phyloP scores from a whole-genome alignment of 2,113 vertebrate genomes.

The Geococcyx californianus region DNA sequence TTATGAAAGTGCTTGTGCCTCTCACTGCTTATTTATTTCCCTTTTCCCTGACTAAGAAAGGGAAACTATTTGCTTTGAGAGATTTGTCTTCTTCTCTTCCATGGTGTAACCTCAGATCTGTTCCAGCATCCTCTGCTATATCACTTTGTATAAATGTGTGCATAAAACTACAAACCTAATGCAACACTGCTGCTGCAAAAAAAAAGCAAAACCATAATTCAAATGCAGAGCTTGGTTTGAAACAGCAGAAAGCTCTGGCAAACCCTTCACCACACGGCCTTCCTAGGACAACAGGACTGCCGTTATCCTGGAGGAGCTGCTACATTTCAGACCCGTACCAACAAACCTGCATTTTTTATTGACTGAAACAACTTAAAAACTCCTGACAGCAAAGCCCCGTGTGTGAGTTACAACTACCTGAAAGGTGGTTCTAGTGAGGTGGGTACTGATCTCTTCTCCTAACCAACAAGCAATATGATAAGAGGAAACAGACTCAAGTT shows the following conservation, averaged over 20 bases:
- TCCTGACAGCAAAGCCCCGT: neutral
- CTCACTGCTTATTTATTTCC: neutral
- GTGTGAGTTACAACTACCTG: too few species aligned
- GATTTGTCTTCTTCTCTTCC: neutral
- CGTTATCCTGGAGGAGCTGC: neutral
- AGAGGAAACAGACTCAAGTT: too few species aligned
- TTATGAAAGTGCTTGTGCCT: neutral
- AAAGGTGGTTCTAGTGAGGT: too few species aligned
- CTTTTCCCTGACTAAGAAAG: neutral
- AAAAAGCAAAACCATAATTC: neutral
- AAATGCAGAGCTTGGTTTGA: neutral
- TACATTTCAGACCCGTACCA: neutral
- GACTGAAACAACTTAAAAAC: neutral
- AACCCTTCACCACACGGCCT: fast-evolving
- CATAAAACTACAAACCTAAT: neutral
- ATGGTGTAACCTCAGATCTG: neutral
- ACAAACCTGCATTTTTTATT: neutral
- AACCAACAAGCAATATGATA: too few species aligned
- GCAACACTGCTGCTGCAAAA: neutral
- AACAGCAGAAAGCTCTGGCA: neutral
- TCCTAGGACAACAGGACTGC: neutral
- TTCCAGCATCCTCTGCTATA: neutral
- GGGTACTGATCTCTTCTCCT: too few species aligned
- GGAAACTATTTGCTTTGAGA: neutral
- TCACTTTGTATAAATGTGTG: neutral